phyloP scores from a whole-genome alignment of 2,797 vertebrate species.

The Thamnophis elegans region DNA sequence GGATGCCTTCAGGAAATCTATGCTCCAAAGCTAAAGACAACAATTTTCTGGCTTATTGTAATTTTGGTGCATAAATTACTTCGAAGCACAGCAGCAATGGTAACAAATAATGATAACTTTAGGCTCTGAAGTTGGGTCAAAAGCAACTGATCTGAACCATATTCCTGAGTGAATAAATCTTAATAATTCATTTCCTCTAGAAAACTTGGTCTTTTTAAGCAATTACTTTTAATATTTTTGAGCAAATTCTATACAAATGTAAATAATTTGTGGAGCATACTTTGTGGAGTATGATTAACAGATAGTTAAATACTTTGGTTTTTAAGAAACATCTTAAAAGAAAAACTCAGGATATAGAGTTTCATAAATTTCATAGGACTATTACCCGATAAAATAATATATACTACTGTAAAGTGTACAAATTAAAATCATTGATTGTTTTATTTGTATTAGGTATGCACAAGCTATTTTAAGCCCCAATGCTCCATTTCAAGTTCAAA shows the following conservation, averaged over 20 bases:
- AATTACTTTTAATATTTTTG: neutral
- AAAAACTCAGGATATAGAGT: neutral
- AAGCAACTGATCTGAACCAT: neutral
- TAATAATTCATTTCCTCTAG: neutral
- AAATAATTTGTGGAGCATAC: neutral
- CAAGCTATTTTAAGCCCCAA: neutral
- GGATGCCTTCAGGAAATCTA: conserved; percentile 6
- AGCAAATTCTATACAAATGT: neutral
- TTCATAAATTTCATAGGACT: neutral
- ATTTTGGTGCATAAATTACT: conserved; percentile 25
- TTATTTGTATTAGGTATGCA: neutral
- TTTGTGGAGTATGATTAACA: neutral
- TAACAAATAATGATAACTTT: conserved; percentile 29
- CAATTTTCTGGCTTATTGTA: conserved; percentile 31
- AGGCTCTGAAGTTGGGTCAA: neutral
- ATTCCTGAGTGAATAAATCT: neutral
- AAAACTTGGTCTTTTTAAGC: neutral
- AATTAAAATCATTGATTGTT: neutral
- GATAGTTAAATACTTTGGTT: neutral
- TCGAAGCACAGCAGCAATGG: conserved; percentile 21
- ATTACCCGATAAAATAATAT: neutral
- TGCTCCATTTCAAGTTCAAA: neutral
- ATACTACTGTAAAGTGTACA: neutral
- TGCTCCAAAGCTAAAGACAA: conserved; percentile 22
- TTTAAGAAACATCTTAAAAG: neutral